phyloP scores from a whole-genome alignment of 2,888 invertebrate genomes.

The Lacanobia wlatinum region DNA sequence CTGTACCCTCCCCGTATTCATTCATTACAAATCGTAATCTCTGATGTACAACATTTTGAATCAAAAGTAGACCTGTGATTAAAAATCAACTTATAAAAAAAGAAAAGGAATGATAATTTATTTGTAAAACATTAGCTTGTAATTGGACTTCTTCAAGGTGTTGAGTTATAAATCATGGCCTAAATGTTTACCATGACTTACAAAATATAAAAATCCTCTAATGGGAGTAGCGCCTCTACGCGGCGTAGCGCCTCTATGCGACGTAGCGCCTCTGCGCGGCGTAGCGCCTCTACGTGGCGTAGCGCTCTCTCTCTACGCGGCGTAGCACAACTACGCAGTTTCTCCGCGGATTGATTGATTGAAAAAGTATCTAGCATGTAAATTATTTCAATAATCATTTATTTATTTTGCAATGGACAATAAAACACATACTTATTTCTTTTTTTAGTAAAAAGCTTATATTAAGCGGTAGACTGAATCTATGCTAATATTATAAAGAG shows the following conservation, averaged over 20 bases:
- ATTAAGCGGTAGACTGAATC: no score
- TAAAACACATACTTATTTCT: no score
- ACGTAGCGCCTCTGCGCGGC: background rate
- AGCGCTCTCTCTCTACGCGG: background rate
- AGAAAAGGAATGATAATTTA: no score
- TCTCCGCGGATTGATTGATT: no score
- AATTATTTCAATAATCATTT: no score
- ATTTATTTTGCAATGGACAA: no score
- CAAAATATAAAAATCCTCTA: no score
- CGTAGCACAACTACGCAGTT: background rate
- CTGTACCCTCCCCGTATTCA: background rate
- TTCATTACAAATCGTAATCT: constrained; percentile 8
- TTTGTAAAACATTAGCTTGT: background rate
- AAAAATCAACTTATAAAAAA: background rate
- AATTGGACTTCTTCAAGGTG: background rate
- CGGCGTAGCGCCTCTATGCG: background rate
- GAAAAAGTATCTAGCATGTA: no score
- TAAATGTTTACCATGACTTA: no score
- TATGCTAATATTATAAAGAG: no score
- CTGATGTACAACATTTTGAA: background rate
- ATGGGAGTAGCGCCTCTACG: background rate
- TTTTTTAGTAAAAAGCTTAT: no score
- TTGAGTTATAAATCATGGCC: background rate
- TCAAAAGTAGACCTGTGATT: background rate
- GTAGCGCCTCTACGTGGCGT: background rate